These are phyloP conservation scores for Branchipolynoe longqiensis DNA, from an alignment of 2,888 invertebrate genomes.

Conservation along the genomic window DNA sequence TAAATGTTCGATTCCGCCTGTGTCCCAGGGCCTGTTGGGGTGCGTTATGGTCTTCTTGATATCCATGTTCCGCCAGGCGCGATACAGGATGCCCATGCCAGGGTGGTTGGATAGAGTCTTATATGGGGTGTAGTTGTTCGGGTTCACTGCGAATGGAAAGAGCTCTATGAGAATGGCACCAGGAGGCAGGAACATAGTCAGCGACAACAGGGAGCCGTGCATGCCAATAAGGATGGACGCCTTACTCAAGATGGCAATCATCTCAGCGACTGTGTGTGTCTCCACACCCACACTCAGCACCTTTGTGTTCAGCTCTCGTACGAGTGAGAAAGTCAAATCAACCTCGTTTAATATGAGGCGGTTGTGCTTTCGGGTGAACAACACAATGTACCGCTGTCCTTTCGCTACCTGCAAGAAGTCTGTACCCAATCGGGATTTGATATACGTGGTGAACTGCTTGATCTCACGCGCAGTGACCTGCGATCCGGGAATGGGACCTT, in stretches of 20 bases:
- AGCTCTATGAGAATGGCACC: conserved; percentile 82
- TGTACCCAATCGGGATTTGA: conserved; percentile 53
- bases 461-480: conserved; percentile 69
- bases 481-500: conserved; percentile 79
- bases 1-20: conserved; percentile 82
- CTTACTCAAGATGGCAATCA: conserved; percentile 72
- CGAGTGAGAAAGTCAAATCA: conserved; percentile 78
- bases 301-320: conserved; percentile 70
- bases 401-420: conserved; percentile 2
- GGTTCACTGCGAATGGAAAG: conserved; percentile 83
- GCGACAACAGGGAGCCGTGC: conserved; percentile 83
- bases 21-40: conserved; percentile 78
- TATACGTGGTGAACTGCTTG: conserved; percentile 59
- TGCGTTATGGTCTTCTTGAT: conserved; percentile 77
- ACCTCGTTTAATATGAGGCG: conserved; percentile 83
- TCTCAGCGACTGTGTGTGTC: conserved; percentile 73
- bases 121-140: conserved; percentile 82
- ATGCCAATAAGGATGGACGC: conserved; percentile 80
- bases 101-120: conserved; percentile 80
- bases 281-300: conserved; percentile 75
- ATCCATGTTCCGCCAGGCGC: conserved; percentile 81
- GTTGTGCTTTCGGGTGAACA: conserved; percentile 80
- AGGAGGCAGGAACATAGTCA: conserved; percentile 81
- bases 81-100: conserved; percentile 80
- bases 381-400: conserved; percentile 70